Evolutionary conservation across 2,888 invertebrate species (phyloP), one percentile per base, ranked within the genome.

Genomic region (Watsonalla binaria): DNA sequence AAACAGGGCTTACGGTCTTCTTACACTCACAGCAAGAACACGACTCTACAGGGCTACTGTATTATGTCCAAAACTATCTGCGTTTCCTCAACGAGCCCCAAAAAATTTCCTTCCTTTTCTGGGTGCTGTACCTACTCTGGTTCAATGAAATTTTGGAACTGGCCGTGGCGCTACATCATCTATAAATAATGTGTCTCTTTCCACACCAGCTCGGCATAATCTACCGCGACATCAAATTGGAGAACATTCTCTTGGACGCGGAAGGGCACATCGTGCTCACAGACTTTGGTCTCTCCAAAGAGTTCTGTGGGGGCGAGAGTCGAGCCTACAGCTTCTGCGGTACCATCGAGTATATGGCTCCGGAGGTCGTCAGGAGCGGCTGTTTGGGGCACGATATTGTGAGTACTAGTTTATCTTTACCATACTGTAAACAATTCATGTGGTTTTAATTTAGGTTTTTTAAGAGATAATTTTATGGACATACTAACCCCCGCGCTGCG

Each of bases 291-390:
- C 93, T 99, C 46, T 98, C 98, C 80, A 99, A 99, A 90, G 98
- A 98, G 88, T 95, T 97, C 82, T 93, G 96, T 56, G 90, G 89
- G 8, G 90, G 84, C 0, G 95, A 96, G 74, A 94, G 94, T 76
- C 91, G 98, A 60, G 96, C 99, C 0, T 98, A 98, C 90, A 98
- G 98, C 60, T 99, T 98, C 91, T 99, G 99, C 83, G 99, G 99
- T 14, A 99, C 99, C 61, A 96, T 99, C 71, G 99, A 99, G 82
- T 99, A 99, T 86, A 99, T 99, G 99, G 98, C 98, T 15, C 98
- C 97, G 0, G 96, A 95, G 79, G 94, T 95, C 46, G 94, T 95
- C 58, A 86, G 95, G 72, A 96, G 97, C 54, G 97, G 97, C 59
- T 94, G 94, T 54, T 94, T 94, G 65, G 99, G 99, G 24, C 98